phyloP scores from a whole-genome alignment of 2,113 vertebrate species.

The Dicrurus megarhynchus region DNA sequence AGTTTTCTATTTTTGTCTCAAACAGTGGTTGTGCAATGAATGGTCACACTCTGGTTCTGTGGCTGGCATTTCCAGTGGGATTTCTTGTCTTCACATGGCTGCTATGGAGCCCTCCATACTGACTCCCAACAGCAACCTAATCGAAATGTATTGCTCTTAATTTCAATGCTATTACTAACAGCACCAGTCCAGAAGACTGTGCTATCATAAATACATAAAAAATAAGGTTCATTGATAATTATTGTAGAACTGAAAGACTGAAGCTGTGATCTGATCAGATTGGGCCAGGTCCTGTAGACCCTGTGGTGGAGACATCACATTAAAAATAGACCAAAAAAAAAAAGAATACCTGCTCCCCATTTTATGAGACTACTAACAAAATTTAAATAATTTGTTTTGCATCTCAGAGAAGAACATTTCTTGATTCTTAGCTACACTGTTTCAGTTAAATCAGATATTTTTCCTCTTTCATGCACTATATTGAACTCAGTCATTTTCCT shows the following conservation, averaged over 20 bases:
- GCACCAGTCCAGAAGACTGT: not conserved
- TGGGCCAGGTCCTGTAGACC: not conserved
- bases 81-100: not conserved
- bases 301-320: not conserved
- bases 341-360: not conserved
- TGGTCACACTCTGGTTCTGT: not conserved
- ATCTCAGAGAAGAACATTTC: not conserved
- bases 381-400: not conserved
- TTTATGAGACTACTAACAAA: not conserved
- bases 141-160: not conserved
- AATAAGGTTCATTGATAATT: not conserved
- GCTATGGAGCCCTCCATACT: not conserved
- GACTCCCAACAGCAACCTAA: not conserved
- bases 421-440: not conserved
- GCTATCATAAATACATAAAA: not conserved
- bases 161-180: not conserved
- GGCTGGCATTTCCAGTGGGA: not conserved
- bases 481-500: not conserved
- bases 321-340: not conserved
- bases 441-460: not conserved
- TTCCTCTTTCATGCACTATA: rapidly evolving
- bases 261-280: not conserved
- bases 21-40: not conserved
- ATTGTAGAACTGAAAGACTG: not conserved
- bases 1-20: not conserved